Evolutionary conservation across 2,797 vertebrate genomes (phyloP).

Genomic region (Astyanax mexicanus): DNA sequence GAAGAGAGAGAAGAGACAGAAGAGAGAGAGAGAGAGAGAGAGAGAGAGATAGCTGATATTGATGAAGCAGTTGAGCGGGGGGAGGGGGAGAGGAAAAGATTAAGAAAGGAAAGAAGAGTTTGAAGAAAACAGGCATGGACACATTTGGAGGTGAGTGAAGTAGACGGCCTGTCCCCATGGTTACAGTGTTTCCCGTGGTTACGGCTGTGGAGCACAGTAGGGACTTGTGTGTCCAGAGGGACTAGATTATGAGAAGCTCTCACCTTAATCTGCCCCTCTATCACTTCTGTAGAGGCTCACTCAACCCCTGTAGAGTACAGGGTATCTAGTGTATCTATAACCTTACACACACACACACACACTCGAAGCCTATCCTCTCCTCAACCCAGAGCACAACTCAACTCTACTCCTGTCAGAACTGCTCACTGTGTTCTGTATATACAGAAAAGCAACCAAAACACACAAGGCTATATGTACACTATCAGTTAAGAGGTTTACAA

Average conservation of each 20-base stretch:
- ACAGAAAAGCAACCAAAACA: neutral
- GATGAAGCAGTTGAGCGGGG: neutral
- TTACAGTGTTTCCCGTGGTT: constrained; percentile 48
- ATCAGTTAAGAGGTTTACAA: too few species aligned
- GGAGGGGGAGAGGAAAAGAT: constrained; percentile 16
- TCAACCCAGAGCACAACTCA: neutral
- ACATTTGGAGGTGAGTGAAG: constrained; percentile 20
- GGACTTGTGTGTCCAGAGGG: constrained; percentile 40
- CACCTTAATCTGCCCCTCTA: constrained; percentile 50
- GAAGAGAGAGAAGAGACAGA: constrained; percentile 15
- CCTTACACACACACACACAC: constrained; percentile 6
- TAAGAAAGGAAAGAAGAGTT: constrained; percentile 28
- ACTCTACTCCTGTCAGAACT: neutral
- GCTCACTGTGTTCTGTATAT: neutral
- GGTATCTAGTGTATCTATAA: constrained; percentile 21
- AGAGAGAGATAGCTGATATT: neutral
- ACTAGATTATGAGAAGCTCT: constrained; percentile 49
- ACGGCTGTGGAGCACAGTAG: constrained; percentile 30
- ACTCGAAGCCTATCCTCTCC: neutral
- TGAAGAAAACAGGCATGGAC: constrained; percentile 24
- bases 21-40: neutral
- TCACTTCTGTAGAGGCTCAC: constrained; percentile 30
- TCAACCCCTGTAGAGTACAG: constrained; percentile 18
- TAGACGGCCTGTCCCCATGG: constrained; percentile 49
- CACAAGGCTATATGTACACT: too few species aligned